Conservation (phyloP, 2,797 vertebrate genomes). For the Calcarius lapponicus region DNA sequence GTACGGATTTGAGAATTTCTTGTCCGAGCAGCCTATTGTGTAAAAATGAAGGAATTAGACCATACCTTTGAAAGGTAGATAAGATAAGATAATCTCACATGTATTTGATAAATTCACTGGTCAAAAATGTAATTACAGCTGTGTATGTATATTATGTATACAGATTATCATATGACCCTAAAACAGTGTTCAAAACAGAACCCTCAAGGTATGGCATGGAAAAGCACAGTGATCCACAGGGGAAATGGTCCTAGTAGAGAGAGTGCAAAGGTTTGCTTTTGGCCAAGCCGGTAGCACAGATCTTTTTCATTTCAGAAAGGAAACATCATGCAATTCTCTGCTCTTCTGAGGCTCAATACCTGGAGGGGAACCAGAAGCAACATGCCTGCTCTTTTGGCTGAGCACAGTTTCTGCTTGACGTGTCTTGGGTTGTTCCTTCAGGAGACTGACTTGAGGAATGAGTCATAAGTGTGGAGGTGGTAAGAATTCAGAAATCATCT, state of each 20-base stretch:
- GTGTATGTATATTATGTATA: accelerated
- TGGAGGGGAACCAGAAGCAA: not conserved
- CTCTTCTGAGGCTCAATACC: not conserved
- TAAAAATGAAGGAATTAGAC: not conserved
- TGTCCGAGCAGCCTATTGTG: not conserved
- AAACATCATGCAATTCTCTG: not conserved
- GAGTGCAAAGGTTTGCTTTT: not conserved
- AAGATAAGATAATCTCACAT: not conserved
- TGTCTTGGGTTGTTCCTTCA: not conserved
- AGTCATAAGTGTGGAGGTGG: not conserved
- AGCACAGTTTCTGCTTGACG: not conserved
- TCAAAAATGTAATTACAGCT: not conserved
- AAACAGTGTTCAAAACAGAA: not conserved
- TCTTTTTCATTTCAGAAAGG: not conserved
- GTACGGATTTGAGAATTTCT: not conserved
- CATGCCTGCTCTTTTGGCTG: not conserved
- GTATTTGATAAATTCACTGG: not conserved
- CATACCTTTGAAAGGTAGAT: not conserved
- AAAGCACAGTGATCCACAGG: not conserved
- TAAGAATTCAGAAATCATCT: not conserved
- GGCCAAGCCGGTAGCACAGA: not conserved
- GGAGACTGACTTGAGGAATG: not conserved
- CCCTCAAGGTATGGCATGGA: not conserved
- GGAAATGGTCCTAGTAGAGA: not conserved
- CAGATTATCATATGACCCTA: not conserved